Percentiles rank a stretch among this genome's conserved stretches.
Evolutionary conservation across 2,888 invertebrate species (phyloP).

Genomic region (Campoplex nolae): DNA sequence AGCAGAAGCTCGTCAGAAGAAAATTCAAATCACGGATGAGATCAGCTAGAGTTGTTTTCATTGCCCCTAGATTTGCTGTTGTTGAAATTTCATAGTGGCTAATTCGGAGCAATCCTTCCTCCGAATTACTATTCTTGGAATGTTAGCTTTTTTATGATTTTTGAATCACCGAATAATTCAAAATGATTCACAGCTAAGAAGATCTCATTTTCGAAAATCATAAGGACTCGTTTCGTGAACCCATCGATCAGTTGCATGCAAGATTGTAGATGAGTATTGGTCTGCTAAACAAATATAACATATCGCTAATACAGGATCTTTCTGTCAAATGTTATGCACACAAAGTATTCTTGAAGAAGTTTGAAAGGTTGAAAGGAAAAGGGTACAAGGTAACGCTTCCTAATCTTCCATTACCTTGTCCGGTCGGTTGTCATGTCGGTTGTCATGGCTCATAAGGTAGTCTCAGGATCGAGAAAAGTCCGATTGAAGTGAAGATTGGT

Average conservation of each 20-base stretch:
- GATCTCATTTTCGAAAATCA: not conserved
- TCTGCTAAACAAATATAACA: not conserved
- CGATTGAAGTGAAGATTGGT: slow-evolving; percentile 80
- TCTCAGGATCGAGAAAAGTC: slow-evolving; percentile 75
- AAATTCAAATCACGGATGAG: slow-evolving; percentile 43
- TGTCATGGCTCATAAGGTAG: not conserved
- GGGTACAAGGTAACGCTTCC: not conserved
- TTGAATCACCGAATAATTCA: not conserved
- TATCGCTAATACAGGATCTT: not conserved
- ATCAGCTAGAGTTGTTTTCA: not conserved
- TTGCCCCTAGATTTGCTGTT: not conserved
- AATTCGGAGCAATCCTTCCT: not conserved
- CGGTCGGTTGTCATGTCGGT: not conserved
- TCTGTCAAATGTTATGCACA: not conserved
- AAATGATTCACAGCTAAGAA: not conserved
- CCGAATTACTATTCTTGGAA: not conserved
- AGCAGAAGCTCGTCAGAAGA: not conserved
- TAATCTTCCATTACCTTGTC: not conserved
- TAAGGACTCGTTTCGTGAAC: not conserved
- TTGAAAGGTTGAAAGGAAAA: not conserved
- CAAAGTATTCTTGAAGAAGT: not conserved
- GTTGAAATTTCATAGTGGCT: slow-evolving; percentile 19
- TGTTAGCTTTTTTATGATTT: not conserved
- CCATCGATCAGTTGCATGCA: not conserved
- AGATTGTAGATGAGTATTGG: not conserved